Evolutionary conservation across 2,888 invertebrate species (phyloP), one percentile per base, ranked within the genome.

Genomic region (Acanthosoma haemorrhoidale): DNA sequence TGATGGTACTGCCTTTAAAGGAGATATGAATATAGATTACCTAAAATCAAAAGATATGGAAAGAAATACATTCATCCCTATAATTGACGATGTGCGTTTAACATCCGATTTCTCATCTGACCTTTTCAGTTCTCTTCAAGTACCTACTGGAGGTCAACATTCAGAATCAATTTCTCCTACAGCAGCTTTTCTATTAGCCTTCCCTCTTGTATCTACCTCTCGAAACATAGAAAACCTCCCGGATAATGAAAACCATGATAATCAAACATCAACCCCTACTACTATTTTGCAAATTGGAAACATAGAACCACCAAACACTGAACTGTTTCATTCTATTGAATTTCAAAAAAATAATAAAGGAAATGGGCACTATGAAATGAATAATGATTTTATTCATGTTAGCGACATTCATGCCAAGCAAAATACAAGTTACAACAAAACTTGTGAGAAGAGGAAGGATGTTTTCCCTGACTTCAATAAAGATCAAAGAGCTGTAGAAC

Each of bases 161-260:
- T 82, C 85, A 3, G 85, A 85, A 76, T 85, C 86, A 1, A 84
- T 86, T 64, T 90, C 90, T 2, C 90, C 90, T 4, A 90, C 90
- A 2, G 90, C 90, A 13, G 90, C 90, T 1, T 90, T 90, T 77
- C 80, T 90, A 11, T 84, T 88, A 81, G 87, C 89, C 2, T 90
- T 90, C 77, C 90, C 90, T 0, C 79, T 90, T 60, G 90, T 90
- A 0, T 88, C 85, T 0, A 84, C 85, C 4, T 77, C 84, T 8
- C 84, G 84, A 73, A 84, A 83, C 6, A 83, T 84, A 59, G 83
- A 82, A 77, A 80, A 80, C 15, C 81, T 82, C 1, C 83, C 83
- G 63, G 85, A 84, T 69, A 73, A 70, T 66, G 84, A 84, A 73
- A 83, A 79, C 71, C 77, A 78, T 3, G 82, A 82, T 70, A 81